Evolutionary conservation across 2,113 vertebrate genomes (phyloP).

Genomic region (Nothocercus nigrocapillus): DNA sequence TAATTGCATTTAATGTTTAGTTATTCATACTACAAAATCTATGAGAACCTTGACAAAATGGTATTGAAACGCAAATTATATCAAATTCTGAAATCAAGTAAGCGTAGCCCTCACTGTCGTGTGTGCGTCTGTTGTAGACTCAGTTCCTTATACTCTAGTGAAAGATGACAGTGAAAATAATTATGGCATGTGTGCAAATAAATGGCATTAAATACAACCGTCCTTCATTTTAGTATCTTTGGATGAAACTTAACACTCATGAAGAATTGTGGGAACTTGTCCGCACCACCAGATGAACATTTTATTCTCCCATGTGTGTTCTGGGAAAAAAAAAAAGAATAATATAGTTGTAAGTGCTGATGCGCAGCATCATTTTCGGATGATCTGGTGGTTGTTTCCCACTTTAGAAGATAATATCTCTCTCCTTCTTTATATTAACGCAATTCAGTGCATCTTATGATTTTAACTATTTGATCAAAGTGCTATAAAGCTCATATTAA

Average conservation of each 20-base stretch:
- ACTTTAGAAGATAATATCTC: background rate
- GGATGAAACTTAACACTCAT: background rate
- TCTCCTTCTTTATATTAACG: background rate
- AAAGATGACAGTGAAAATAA: background rate
- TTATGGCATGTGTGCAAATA: background rate
- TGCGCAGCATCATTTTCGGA: background rate
- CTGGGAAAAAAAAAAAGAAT: background rate
- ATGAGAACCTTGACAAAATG: slow-evolving; percentile 26
- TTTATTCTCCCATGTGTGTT: background rate
- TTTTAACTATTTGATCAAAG: background rate
- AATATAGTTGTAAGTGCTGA: background rate
- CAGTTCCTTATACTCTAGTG: background rate
- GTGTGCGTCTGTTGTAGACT: background rate
- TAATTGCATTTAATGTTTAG: slow-evolving; percentile 48
- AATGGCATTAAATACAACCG: background rate
- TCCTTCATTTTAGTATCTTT: background rate
- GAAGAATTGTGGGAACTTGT: background rate
- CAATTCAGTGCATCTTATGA: background rate
- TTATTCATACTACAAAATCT: slow-evolving; percentile 30
- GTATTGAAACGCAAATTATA: background rate
- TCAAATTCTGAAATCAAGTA: slow-evolving; percentile 29
- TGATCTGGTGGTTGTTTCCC: background rate
- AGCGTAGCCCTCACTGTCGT: background rate
- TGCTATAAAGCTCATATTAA: background rate
- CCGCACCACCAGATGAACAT: background rate